These are phyloP conservation scores for Drosophila pachea DNA, from an alignment of 1,140 invertebrate species.

Conservation along the genomic window DNA sequence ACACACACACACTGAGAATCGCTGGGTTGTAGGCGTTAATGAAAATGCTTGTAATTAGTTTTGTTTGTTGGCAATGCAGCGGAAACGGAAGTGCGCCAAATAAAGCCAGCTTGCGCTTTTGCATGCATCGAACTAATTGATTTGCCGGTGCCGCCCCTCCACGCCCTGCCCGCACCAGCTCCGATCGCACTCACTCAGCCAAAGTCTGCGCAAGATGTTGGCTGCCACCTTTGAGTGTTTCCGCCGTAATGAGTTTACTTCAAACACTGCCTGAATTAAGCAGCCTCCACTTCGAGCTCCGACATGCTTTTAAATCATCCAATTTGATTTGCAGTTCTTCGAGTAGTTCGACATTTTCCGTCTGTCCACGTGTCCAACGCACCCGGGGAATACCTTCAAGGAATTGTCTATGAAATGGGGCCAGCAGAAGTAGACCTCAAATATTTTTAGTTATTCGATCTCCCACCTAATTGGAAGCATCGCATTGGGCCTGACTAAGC, in stretches of 20 bases:
- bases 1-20: conserved; percentile 4
- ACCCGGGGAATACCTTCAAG: too few relatives aligned
- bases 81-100: conserved; percentile 65
- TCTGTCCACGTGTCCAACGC: too few relatives aligned
- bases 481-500: neutral
- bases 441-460: too few relatives aligned
- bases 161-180: neutral
- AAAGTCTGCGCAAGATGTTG: neutral
- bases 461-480: too few relatives aligned
- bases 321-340: too few relatives aligned
- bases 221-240: conserved; percentile 21
- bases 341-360: too few relatives aligned
- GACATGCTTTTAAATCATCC: too few relatives aligned
- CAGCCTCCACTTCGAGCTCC: neutral
- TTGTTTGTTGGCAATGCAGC: conserved; percentile 66
- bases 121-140: conserved; percentile 76
- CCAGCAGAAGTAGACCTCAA: too few relatives aligned
- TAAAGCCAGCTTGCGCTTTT: conserved; percentile 57
- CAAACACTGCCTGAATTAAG: conserved; percentile 3
- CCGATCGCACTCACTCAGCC: neutral
- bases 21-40: conserved; percentile 70
- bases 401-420: too few relatives aligned
- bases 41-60: conserved; percentile 77
- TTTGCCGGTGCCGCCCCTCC: conserved; percentile 32
- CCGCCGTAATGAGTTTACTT: conserved; percentile 33